Conservation (phyloP, 2,113 vertebrate species). For the Megalops atlanticus region DNA sequence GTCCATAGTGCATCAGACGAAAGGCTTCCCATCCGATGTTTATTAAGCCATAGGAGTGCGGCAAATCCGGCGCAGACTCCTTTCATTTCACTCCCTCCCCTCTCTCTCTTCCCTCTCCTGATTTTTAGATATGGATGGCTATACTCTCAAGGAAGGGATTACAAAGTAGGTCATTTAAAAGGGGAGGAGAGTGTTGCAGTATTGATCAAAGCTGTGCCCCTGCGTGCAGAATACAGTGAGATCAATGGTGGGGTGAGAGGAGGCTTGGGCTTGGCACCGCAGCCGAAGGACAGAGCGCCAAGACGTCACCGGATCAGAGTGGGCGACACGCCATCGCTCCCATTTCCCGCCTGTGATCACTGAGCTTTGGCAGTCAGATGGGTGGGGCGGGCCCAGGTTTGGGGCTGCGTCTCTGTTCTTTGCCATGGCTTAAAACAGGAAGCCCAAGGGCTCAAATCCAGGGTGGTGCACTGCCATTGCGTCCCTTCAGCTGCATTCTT, state of each 20-base stretch:
- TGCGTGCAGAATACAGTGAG: slow-evolving; percentile 19
- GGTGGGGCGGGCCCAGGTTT: not conserved
- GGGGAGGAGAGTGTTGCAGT: slow-evolving; percentile 30
- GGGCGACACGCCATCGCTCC: not conserved
- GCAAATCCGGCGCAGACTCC: slow-evolving; percentile 35
- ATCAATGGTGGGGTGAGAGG: not conserved
- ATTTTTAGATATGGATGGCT: slow-evolving; percentile 23
- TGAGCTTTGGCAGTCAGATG: not conserved
- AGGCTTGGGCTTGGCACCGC: not conserved
- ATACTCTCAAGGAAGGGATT: slow-evolving; percentile 37
- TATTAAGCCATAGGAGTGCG: slow-evolving; percentile 35
- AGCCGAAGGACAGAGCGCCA: not conserved
- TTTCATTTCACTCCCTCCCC: slow-evolving; percentile 12
- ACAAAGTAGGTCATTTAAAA: slow-evolving; percentile 58
- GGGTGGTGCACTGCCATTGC: not conserved
- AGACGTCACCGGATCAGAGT: not conserved
- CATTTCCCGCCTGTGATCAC: not conserved
- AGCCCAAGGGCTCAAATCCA: too few relatives aligned
- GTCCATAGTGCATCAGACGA: slow-evolving; percentile 28
- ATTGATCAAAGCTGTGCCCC: slow-evolving; percentile 42
- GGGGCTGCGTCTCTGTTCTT: not conserved
- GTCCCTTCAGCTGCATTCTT: too few relatives aligned
- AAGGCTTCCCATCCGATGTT: slow-evolving; percentile 27
- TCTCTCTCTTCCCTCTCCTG: slow-evolving; percentile 20
- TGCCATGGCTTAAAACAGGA: not conserved